Evolutionary conservation across 2,888 invertebrate genomes (phyloP), one percentile per base, ranked within the genome.

Genomic region (Willowsia nigromaculata): DNA sequence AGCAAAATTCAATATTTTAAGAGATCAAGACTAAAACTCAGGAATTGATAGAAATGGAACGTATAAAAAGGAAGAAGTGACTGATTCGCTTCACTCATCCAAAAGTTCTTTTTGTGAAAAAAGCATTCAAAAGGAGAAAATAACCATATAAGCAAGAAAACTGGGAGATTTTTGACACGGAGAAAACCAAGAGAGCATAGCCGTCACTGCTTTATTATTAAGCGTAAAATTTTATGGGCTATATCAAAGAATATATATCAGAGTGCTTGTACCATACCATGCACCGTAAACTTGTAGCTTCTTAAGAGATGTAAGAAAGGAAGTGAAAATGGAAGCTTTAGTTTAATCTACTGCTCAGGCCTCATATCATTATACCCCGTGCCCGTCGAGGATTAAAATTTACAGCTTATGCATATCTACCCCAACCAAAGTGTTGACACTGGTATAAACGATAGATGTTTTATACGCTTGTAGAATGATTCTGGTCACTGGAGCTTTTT

Each of bases 1-100:
- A 62, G 62, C 30, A 18, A 82, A 65, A 65, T 82, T 82, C 62
- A 82, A 82, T 82, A 82, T 82, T 82, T 82, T 65, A 81, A 18
- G 25, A 43, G 65, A 47, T 40, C 37, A 47, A 4, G 47, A 5
- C 65, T 47, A 40, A 59, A 50, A 9, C n/a, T n/a, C 2, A 15
- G 40, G 59, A 56, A 13, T 47, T 9, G 47, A 7, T 37, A 7
- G 71, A 47, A 74, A 25, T n/a, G 43, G n/a, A 40, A 33, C n/a
- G 33, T 5, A 65, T n/a, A 65, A 65, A 65, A 65, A 5, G 62
- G 18, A 18, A 7, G 9, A 33, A 65, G 62, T 33, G 7, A 33
- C 62, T 65, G 62, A 65, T 33, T n/a, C 59, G 50, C n/a, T 59
- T 59, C 11, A 22, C 53, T 3, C 11, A 22, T 11, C 22, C 22